Evolutionary conservation across 2,888 invertebrate genomes (phyloP), one percentile per base, ranked within the genome.

Genomic region (Metellina segmentata): DNA sequence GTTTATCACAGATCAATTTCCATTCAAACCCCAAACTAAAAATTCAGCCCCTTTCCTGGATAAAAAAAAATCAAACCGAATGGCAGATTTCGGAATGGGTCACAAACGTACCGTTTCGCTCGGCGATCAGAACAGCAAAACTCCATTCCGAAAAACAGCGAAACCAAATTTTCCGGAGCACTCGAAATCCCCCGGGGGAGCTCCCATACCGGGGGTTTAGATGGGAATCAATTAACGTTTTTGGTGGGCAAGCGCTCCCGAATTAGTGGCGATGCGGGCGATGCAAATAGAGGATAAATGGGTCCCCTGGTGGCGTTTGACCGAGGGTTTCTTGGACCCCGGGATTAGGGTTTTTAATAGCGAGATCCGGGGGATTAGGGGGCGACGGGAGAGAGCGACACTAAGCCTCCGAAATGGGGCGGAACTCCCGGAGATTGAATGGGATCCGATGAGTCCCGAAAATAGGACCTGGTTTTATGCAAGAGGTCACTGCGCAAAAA

Each of bases 211-310:
- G 69, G 71, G 49, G 53, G 70, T 20, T 34, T 34, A 49, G 48
- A 51, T 70, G 5, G 82, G 82, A 90, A 90, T 90, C 89, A 90
- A 90, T 90, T 90, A 90, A 90, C 89, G 89, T 90, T 90, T 90
- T 90, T 90, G 89, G 89, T 72, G 82, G 89, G 79, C 85, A 70
- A 83, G 51, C 89, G 83, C 70, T 89, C 69, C 83, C 52, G 91
- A 91, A 91, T 91, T 91, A 91, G 91, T 83, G 87, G 90, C 87
- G 72, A 78, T 70, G 78, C 52, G 78, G 89, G 77, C 70, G 82
- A 91, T 91, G 91, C 91, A 91, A 91, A 91, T 91, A 78, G 87
- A 75, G 91, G 83, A 91, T 91, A 82, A 91, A 91, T 91, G 91
- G 86, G 91, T 91, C 91, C 91, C 91, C 71, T 72, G 91, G 78